A percentile compares a stretch with the other conserved stretches of the same genome.
Conservation (phyloP, 2,888 invertebrate species). For the Seira sanloemensis region DNA sequence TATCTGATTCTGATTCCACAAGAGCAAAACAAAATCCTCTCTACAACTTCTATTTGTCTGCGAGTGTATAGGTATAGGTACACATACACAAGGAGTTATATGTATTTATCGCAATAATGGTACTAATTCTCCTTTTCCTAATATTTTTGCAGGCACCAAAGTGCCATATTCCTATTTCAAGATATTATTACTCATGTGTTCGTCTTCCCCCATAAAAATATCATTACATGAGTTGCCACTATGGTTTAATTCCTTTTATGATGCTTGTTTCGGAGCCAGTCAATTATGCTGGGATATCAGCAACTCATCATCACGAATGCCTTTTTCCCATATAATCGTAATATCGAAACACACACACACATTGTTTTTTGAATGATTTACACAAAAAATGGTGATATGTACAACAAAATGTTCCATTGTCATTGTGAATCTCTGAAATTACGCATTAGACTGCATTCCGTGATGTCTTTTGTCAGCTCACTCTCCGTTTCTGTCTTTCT, state of each 20-base stretch:
- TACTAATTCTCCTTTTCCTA: too few relatives aligned
- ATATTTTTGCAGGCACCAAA: too few relatives aligned
- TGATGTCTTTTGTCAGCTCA: conserved; percentile 46
- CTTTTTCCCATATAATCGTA: conserved; percentile 15
- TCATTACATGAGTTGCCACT: too few relatives aligned
- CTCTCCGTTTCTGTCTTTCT: neutral
- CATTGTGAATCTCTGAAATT: neutral
- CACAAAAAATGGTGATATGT: conserved; percentile 22
- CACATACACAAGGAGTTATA: too few relatives aligned
- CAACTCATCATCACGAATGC: neutral
- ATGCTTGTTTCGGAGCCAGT: neutral
- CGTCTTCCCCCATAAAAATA: too few relatives aligned
- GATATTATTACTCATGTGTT: too few relatives aligned
- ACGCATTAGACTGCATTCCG: neutral
- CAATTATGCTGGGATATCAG: neutral
- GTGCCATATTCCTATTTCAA: too few relatives aligned
- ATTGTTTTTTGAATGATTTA: conserved; percentile 32
- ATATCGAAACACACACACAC: too few relatives aligned
- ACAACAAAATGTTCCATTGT: conserved; percentile 28
- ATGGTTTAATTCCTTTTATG: neutral
- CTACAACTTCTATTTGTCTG: too few relatives aligned
- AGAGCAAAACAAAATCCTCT: too few relatives aligned
- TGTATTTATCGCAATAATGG: too few relatives aligned
- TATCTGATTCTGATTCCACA: conserved; percentile 51
- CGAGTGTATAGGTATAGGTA: too few relatives aligned